Base-by-base conservation (phyloP, 2,797 vertebrate genomes). In the Erpetoichthys calabaricus region DNA sequence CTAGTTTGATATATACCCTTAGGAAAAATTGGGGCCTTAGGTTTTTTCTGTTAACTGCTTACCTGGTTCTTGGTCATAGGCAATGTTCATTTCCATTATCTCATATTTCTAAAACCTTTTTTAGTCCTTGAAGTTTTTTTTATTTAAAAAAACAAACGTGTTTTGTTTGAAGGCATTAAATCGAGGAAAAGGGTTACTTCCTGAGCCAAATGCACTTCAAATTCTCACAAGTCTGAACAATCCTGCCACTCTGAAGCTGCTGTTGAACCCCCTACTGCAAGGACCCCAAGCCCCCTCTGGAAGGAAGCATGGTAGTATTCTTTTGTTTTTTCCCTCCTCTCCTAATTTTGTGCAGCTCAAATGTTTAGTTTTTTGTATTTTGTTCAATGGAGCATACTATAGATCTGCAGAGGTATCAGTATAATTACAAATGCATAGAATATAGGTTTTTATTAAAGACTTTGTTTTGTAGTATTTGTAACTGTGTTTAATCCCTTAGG, bases 141-240 rank as follows among this genome's bases (percentile, higher is more conserved):
- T 25, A 25, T 25, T 25, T 25, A 25, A 25, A 25, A 25, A 25
- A 25, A 25, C n/a, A n/a, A n/a, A n/a, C 55, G 43, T 6, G 44
- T 55, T 5, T 44, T 44, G 59, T 57, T 57, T 55, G 1, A 60
- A 96, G 92, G 89, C 91, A 6, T 75, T 93, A 64, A 94, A 94
- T 65, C 72, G 92, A 4, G 94, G 94, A 6, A 96, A 94, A 64
- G 94, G 94, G 10, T 92, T 97, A 47, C 88, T 97, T 2, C 92
- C 94, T 0, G 92, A 96, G 62, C 94, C 94, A 2, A 93, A 71
- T 7, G 69, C 89, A 52, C 80, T 96, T 61, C 94, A 97, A 71
- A 88, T 96, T 5, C 86, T 96, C 8, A 81, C 74, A 56, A 85
- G 85, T 62, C 80, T 97, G 58, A 91, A 83, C 42, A 91, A 92